Evolutionary conservation across 2,888 invertebrate genomes (phyloP).

Genomic region (Pyrgus malvae): DNA sequence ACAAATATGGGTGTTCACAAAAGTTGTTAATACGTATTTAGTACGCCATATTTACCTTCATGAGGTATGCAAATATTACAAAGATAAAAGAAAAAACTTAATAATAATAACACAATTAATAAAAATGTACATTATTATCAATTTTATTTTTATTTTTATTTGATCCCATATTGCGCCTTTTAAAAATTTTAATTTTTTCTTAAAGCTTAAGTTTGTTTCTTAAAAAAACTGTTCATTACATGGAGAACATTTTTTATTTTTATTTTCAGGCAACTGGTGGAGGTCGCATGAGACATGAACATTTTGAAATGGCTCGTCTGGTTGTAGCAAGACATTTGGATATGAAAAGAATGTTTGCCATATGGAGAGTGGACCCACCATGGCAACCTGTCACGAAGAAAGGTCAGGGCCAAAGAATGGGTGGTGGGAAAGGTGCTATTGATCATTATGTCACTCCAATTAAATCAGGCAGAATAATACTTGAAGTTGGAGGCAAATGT

Average conservation of each 20-base stretch:
- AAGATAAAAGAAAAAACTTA: too few species aligned
- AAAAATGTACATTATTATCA: too few species aligned
- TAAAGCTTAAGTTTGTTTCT: too few species aligned
- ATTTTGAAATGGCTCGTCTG: slow-evolving; percentile 94
- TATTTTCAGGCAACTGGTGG: slow-evolving; percentile 88
- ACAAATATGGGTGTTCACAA: too few species aligned
- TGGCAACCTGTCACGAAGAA: slow-evolving; percentile 98
- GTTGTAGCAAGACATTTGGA: slow-evolving; percentile 90
- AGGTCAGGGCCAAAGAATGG: slow-evolving; percentile 95
- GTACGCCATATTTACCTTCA: too few species aligned
- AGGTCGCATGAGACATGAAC: slow-evolving; percentile 89
- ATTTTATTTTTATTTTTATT: too few species aligned
- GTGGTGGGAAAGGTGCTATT: slow-evolving; percentile 97
- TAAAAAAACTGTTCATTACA: background rate
- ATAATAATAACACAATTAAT: too few species aligned
- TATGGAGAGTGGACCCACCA: slow-evolving; percentile 96
- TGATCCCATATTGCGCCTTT: too few species aligned
- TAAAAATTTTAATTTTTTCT: too few species aligned
- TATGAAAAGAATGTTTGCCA: slow-evolving; percentile 91
- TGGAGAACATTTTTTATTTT: background rate
- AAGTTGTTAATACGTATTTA: too few species aligned
- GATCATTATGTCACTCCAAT: slow-evolving; percentile 97
- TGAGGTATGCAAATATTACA: too few species aligned
- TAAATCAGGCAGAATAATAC: slow-evolving; percentile 92
- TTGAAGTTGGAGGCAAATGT: slow-evolving; percentile 96